These are phyloP conservation scores for Xestia ashworthii DNA, from an alignment of 2,888 invertebrate genomes.

Conservation along the genomic window DNA sequence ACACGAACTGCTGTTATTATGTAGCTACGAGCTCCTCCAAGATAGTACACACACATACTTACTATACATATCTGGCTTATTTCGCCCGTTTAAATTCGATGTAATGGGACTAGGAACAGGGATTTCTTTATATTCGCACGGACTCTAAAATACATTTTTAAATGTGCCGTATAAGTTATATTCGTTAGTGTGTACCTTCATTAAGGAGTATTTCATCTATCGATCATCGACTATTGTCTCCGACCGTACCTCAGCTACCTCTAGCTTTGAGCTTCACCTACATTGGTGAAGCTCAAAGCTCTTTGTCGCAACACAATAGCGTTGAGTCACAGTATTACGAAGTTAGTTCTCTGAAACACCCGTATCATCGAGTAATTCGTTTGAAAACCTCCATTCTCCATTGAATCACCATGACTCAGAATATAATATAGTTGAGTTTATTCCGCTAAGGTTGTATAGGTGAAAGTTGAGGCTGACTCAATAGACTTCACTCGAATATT, in stretches of 20 bases:
- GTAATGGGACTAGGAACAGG: not conserved
- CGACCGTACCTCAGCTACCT: not conserved
- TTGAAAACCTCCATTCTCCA: constrained; percentile 58
- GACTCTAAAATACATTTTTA: not conserved
- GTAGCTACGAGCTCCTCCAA: too few relatives aligned
- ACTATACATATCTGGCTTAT: not conserved
- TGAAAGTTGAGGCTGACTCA: constrained; percentile 16
- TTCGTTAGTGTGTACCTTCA: not conserved
- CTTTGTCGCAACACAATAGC: constrained; percentile 37
- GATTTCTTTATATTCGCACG: not conserved
- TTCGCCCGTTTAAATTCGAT: not conserved
- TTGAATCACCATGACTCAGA: constrained; percentile 69
- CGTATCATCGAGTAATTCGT: constrained; percentile 59
- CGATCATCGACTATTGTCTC: not conserved
- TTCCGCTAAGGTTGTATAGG: not conserved
- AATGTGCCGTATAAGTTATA: not conserved
- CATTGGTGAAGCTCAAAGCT: constrained; percentile 32
- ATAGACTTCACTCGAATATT: not conserved
- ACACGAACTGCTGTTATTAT: too few relatives aligned
- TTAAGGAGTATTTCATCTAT: not conserved
- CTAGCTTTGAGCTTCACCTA: too few relatives aligned
- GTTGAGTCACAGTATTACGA: constrained; percentile 66
- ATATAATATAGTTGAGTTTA: constrained; percentile 41
- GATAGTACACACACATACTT: not conserved
- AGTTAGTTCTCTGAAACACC: constrained; percentile 65